Percentiles rank a stretch among this genome's conserved stretches.
Evolutionary conservation across 2,888 invertebrate genomes (phyloP).

Genomic region (Leptothorax acervorum): DNA sequence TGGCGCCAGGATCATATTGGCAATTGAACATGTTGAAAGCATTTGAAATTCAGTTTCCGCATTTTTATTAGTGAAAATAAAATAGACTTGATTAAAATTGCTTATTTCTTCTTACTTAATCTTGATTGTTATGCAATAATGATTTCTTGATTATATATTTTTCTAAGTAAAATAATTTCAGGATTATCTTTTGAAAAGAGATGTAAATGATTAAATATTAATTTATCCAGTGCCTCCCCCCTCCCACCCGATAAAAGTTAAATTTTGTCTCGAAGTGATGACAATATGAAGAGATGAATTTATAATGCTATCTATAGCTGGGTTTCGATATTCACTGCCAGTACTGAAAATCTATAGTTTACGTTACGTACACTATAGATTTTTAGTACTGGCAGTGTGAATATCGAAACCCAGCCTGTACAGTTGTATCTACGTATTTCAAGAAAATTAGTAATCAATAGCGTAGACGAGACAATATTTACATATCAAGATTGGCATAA

Average conservation of each 20-base stretch:
- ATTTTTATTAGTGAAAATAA: background rate
- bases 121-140: background rate
- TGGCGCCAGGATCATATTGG: background rate
- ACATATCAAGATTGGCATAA: conserved; percentile 8
- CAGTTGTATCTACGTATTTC: background rate
- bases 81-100: background rate
- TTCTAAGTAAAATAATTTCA: background rate
- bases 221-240: background rate
- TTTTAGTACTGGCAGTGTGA: too few species aligned
- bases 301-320: background rate
- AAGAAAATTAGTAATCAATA: conserved; percentile 12
- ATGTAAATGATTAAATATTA: conserved; percentile 3
- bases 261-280: background rate
- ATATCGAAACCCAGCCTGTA: too few species aligned
- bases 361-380: too few species aligned
- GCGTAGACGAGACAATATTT: background rate
- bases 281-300: background rate
- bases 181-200: background rate
- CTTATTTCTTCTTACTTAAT: background rate
- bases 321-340: too few species aligned
- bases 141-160: background rate
- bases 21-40: background rate
- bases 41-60: background rate
- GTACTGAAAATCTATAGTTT: too few species aligned
- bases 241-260: background rate